A percentile compares a stretch with the other conserved stretches of the same genome.
Conservation (phyloP, 2,888 invertebrate genomes). For the Apocheima hispidaria region DNA sequence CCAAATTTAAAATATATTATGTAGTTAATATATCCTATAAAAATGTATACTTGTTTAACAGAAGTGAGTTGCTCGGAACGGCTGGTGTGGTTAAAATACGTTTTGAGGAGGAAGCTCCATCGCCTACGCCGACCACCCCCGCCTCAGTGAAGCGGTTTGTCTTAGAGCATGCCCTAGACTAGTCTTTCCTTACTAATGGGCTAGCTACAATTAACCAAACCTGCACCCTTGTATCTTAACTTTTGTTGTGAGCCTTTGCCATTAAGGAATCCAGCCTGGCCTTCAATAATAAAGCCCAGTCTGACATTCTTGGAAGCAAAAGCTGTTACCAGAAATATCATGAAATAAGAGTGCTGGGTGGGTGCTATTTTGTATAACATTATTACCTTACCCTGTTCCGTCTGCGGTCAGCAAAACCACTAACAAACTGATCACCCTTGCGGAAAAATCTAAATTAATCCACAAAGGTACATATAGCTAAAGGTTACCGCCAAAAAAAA, state of each 20-base stretch:
- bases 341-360: too few species aligned
- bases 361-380: not conserved
- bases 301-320: too few species aligned
- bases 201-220: constrained; percentile 56
- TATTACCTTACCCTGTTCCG: not conserved
- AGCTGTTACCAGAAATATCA: too few species aligned
- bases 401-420: not conserved
- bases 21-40: constrained; percentile 34
- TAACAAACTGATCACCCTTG: not conserved
- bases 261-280: too few species aligned
- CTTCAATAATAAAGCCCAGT: too few species aligned
- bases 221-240: too few species aligned
- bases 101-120: constrained; percentile 82
- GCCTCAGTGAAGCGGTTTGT: constrained; percentile 85
- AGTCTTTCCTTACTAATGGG: constrained; percentile 74
- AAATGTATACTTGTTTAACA: constrained; percentile 65
- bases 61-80: constrained; percentile 87
- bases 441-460: too few species aligned
- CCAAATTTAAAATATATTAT: too few species aligned
- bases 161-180: constrained; percentile 74
- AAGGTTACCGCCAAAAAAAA: too few species aligned
- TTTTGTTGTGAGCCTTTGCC: too few species aligned
- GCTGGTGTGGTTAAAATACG: constrained; percentile 87
- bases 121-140: constrained; percentile 83
- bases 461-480: too few species aligned